phyloP scores from a whole-genome alignment of 2,113 vertebrate species.

The Bucco capensis region DNA sequence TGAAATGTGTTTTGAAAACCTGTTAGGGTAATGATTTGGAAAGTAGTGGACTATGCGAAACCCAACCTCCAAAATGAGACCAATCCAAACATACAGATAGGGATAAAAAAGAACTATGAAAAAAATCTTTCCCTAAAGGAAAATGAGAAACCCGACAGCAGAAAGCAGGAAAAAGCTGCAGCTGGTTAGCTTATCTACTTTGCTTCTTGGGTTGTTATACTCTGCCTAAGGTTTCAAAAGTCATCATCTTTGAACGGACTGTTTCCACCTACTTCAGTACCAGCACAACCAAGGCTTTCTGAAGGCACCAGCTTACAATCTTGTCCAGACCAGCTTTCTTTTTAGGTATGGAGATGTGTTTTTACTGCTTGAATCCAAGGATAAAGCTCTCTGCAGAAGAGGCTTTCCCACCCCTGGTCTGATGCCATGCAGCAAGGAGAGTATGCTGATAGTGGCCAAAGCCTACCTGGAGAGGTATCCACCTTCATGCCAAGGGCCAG shows the following conservation, averaged over 20 bases:
- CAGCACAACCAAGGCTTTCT: fast-evolving
- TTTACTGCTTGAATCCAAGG: neutral
- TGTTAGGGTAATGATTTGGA: neutral
- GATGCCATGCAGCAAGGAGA: neutral
- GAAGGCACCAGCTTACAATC: neutral
- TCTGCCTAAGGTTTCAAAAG: neutral
- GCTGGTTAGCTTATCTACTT: neutral
- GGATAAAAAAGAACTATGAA: neutral
- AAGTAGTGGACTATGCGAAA: neutral
- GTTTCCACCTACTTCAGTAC: neutral
- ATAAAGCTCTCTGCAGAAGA: neutral
- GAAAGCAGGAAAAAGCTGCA: neutral
- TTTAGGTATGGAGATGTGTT: neutral
- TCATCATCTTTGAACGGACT: neutral
- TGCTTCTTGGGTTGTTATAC: neutral
- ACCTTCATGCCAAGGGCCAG: fast-evolving
- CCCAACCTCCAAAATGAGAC: neutral
- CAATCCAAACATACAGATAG: neutral
- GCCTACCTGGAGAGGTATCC: neutral
- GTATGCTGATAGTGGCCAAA: fast-evolving
- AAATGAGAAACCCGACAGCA: neutral
- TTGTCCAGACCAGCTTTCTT: neutral
- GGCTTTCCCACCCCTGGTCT: neutral
- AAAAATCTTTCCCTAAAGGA: neutral
- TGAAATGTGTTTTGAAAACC: neutral